Percentiles rank a stretch among this genome's conserved stretches.
Conservation (phyloP, 1,140 invertebrate genomes). For the Hypsibius dujardini region DNA sequence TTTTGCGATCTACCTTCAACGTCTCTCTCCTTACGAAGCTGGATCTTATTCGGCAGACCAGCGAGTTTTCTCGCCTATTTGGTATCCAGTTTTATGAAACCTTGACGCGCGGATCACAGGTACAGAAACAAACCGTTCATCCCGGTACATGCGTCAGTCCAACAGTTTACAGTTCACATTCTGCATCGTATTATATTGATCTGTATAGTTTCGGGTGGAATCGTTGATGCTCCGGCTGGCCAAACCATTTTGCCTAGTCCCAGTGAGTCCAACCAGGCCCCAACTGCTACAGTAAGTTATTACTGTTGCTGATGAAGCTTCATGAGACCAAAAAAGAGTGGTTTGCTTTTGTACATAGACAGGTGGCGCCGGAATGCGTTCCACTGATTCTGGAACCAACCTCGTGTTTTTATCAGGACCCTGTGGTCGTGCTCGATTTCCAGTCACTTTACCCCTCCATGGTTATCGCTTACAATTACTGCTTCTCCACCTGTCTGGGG, state of each 20-base stretch:
- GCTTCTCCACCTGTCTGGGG: constrained; percentile 90
- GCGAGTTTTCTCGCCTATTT: constrained; percentile 82
- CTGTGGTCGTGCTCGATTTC: constrained; percentile 86
- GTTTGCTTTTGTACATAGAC: constrained; percentile 33
- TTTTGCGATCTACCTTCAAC: constrained; percentile 49
- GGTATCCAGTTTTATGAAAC: constrained; percentile 97
- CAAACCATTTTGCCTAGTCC: constrained; percentile 63
- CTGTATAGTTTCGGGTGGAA: constrained; percentile 69
- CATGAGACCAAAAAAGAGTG: constrained; percentile 7
- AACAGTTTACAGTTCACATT: neutral
- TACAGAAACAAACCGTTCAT: constrained; percentile 29
- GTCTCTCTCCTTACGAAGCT: constrained; percentile 65
- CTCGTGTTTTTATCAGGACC: constrained; percentile 42
- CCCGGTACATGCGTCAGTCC: no score
- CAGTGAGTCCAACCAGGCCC: constrained; percentile 63
- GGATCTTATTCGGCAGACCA: constrained; percentile 73
- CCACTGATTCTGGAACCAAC: constrained; percentile 87
- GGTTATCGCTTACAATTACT: constrained; percentile 98
- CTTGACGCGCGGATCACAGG: constrained; percentile 73
- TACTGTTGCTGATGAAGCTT: constrained; percentile 10
- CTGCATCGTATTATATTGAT: constrained; percentile 19
- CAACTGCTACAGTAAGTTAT: constrained; percentile 44
- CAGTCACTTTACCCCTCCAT: constrained; percentile 97
- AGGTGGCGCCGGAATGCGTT: constrained; percentile 77
- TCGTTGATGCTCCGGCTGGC: constrained; percentile 90